Evolutionary conservation across 2,113 vertebrate species (phyloP).

Genomic region (Eublepharis macularius): DNA sequence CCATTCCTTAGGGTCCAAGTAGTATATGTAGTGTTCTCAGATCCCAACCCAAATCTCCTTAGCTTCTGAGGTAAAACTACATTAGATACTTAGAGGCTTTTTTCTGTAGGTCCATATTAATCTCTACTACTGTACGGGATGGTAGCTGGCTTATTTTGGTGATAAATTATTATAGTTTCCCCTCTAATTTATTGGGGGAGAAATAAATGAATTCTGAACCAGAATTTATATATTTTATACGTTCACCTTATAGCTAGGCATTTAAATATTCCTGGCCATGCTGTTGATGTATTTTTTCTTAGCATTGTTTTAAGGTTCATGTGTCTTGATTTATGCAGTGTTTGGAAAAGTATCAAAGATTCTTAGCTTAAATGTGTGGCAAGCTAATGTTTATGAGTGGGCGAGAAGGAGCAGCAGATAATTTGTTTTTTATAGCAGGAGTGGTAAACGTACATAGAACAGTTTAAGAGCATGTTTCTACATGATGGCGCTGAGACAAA

Average conservation of each 20-base stretch:
- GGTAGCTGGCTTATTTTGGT: background rate
- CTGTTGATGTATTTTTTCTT: background rate
- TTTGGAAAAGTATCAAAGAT: background rate
- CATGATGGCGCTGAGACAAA: constrained; percentile 6
- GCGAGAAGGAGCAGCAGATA: background rate
- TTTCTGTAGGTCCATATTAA: background rate
- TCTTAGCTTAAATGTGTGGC: background rate
- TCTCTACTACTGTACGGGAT: background rate
- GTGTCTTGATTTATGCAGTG: background rate
- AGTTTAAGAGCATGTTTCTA: constrained; percentile 1
- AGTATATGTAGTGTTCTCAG: background rate
- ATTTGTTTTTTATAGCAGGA: background rate
- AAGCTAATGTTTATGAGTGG: background rate
- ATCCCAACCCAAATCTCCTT: background rate
- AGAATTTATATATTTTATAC: background rate
- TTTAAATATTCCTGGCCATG: background rate
- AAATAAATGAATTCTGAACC: background rate
- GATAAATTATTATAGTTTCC: background rate
- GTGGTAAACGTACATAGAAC: background rate
- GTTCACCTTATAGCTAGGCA: background rate
- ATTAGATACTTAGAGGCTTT: background rate
- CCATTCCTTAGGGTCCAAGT: background rate
- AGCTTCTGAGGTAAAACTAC: background rate
- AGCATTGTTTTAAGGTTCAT: background rate
- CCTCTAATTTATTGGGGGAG: background rate